phyloP scores from a whole-genome alignment of 2,888 invertebrate genomes.

The Ischnus inquisitorius region DNA sequence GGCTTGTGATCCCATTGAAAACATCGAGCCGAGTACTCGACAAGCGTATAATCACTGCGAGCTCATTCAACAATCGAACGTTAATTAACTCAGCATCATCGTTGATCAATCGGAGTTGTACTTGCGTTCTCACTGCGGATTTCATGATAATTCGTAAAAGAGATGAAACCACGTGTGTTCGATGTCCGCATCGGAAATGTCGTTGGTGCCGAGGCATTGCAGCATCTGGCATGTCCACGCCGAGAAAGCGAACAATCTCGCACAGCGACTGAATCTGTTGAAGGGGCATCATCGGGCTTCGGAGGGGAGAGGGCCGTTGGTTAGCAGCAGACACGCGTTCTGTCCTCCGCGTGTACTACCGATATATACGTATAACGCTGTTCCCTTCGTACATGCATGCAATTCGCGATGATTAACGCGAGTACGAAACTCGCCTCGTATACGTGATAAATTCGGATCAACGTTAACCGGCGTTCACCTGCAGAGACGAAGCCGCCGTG shows the following conservation, averaged over 20 bases:
- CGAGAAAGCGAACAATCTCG: slow-evolving; percentile 41
- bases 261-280: slow-evolving; percentile 44
- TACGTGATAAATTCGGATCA: slow-evolving; percentile 67
- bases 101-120: slow-evolving; percentile 31
- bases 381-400: slow-evolving; percentile 25
- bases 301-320: slow-evolving; percentile 8
- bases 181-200: slow-evolving; percentile 38
- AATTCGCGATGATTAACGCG: slow-evolving; percentile 62
- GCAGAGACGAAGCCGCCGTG: slow-evolving; percentile 56
- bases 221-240: slow-evolving; percentile 34
- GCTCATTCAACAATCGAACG: slow-evolving; percentile 17
- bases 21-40: slow-evolving; percentile 18
- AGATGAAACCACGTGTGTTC: slow-evolving; percentile 34
- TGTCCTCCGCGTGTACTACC: slow-evolving; percentile 15
- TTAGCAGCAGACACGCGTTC: slow-evolving; percentile 24
- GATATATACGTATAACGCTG: slow-evolving; percentile 16
- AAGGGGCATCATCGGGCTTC: slow-evolving; percentile 28
- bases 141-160: slow-evolving; percentile 31
- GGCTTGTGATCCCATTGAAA: slow-evolving; percentile 24
- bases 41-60: slow-evolving; percentile 40
- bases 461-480: slow-evolving; percentile 53
- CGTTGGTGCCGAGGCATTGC: not conserved
- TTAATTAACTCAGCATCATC: slow-evolving; percentile 25
- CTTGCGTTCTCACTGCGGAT: slow-evolving; percentile 11
- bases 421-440: slow-evolving; percentile 53